These are phyloP conservation scores for Eupithecia pulchellata DNA, from an alignment of 2,888 invertebrate genomes.

Conservation along the genomic window DNA sequence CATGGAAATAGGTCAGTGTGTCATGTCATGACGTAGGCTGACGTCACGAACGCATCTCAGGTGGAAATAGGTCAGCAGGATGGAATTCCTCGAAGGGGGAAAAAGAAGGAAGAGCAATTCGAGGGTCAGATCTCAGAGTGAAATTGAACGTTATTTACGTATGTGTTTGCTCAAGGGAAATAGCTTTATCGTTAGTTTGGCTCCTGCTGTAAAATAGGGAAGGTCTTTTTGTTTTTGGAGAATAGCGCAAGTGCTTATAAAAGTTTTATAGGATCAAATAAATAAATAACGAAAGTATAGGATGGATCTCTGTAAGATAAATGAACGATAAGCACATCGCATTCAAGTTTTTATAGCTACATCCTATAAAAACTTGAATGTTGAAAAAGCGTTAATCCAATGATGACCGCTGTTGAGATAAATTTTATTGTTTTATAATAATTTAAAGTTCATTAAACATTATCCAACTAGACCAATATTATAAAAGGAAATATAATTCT, in stretches of 20 bases:
- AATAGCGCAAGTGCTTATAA: neutral
- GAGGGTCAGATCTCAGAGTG: constrained; percentile 19
- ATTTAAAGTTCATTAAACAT: too few relatives aligned
- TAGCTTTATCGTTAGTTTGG: constrained; percentile 24
- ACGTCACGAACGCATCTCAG: constrained; percentile 77
- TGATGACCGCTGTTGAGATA: too few relatives aligned
- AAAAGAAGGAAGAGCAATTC: constrained; percentile 6
- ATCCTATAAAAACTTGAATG: too few relatives aligned
- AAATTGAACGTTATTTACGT: constrained; percentile 18
- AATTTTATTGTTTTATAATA: too few relatives aligned
- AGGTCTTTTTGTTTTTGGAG: neutral
- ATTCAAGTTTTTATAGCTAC: too few relatives aligned
- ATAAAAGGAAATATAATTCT: too few relatives aligned
- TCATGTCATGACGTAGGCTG: constrained; percentile 78
- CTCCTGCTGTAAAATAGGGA: constrained; percentile 15
- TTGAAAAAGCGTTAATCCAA: too few relatives aligned
- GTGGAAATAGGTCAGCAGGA: constrained; percentile 60
- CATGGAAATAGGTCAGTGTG: constrained; percentile 75
- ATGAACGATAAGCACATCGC: too few relatives aligned
- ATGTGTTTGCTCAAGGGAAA: constrained; percentile 24
- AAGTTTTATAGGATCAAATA: neutral
- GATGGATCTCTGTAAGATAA: too few relatives aligned
- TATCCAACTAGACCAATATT: too few relatives aligned
- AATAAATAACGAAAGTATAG: too few relatives aligned
- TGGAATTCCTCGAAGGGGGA: constrained; percentile 42